These are phyloP conservation scores for Aradus depressus DNA, from an alignment of 2,888 invertebrate genomes.

Conservation along the genomic window DNA sequence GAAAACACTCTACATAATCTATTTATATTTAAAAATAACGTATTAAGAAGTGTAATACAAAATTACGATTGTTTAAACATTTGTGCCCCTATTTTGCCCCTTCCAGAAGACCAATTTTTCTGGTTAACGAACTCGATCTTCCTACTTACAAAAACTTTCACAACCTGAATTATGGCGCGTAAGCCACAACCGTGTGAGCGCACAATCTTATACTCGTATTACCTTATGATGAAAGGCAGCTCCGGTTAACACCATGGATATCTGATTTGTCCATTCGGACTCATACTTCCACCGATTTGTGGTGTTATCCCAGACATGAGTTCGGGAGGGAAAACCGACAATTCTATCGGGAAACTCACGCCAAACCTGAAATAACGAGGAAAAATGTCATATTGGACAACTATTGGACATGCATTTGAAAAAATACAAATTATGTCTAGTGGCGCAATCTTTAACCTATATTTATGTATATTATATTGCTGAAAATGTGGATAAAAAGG, in stretches of 20 bases:
- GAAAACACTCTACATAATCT: too few relatives aligned
- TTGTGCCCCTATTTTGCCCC: too few relatives aligned
- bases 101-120: too few relatives aligned
- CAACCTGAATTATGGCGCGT: too few relatives aligned
- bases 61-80: too few relatives aligned
- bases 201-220: too few relatives aligned
- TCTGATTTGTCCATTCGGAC: slow-evolving; percentile 94
- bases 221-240: slow-evolving; percentile 94
- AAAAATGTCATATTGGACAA: slow-evolving; percentile 7
- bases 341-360: slow-evolving; percentile 91
- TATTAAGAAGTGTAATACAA: too few relatives aligned
- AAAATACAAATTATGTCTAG: not conserved
- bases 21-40: too few relatives aligned
- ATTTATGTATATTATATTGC: not conserved
- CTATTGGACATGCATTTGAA: not conserved
- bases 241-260: slow-evolving; percentile 92
- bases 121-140: too few relatives aligned
- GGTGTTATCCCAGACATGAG: slow-evolving; percentile 85
- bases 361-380: slow-evolving; percentile 65
- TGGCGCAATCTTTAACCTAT: not conserved
- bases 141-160: too few relatives aligned
- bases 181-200: too few relatives aligned
- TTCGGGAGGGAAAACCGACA: slow-evolving; percentile 90
- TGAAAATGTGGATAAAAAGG: not conserved
- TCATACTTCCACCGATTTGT: slow-evolving; percentile 84